These are phyloP conservation scores for Strigops habroptila DNA, from an alignment of 2,113 vertebrate species.

Conservation along the genomic window DNA sequence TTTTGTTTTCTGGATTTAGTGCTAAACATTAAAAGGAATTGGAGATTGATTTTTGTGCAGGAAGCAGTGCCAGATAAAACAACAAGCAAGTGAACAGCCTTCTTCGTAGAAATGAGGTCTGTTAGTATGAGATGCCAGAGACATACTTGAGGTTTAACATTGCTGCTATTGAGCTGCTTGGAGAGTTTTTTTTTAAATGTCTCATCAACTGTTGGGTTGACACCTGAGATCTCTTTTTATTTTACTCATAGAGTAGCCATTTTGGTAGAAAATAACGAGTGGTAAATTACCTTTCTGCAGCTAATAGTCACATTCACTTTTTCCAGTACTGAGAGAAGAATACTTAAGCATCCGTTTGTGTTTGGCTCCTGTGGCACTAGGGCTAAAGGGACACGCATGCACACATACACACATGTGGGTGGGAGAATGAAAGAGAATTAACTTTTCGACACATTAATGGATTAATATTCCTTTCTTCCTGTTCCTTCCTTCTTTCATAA, in stretches of 20 bases:
- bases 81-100: slow-evolving; percentile 5
- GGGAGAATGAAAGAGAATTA: neutral
- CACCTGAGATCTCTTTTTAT: neutral
- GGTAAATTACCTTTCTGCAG: neutral
- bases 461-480: neutral
- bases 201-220: neutral
- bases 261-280: neutral
- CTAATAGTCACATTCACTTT: neutral
- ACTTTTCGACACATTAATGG: neutral
- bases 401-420: neutral
- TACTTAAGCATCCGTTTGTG: neutral
- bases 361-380: neutral
- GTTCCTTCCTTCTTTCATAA: neutral
- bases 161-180: neutral
- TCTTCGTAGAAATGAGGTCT: slow-evolving; percentile 13
- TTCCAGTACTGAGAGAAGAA: neutral
- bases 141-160: neutral
- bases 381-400: neutral
- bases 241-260: neutral
- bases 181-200: neutral
- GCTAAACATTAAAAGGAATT: slow-evolving; percentile 73
- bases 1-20: slow-evolving; percentile 76
- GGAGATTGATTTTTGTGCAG: slow-evolving; percentile 72
- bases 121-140: slow-evolving; percentile 10
- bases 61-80: slow-evolving; percentile 74